A percentile compares a stretch with the other conserved stretches of the same genome.
Evolutionary conservation across 2,888 invertebrate species (phyloP).

Genomic region (Villa cingulata): DNA sequence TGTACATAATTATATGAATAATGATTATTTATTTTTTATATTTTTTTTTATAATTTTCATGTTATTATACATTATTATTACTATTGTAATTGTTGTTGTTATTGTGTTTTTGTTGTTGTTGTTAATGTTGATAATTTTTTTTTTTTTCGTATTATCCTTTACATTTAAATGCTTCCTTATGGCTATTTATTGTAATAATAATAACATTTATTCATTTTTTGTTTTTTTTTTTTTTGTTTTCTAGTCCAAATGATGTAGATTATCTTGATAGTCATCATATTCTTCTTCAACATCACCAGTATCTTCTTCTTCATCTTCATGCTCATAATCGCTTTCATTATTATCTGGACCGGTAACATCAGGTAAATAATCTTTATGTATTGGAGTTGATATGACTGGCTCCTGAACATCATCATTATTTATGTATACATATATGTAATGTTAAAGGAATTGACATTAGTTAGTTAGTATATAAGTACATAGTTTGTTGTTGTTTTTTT

Average conservation of each 20-base stretch:
- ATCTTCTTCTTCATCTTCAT: conserved; percentile 38
- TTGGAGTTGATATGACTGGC: conserved; percentile 38
- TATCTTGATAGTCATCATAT: conserved; percentile 45
- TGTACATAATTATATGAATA: too few relatives aligned
- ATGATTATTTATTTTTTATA: too few relatives aligned
- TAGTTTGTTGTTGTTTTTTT: conserved; percentile 2
- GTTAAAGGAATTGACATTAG: not conserved
- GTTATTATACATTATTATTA: not conserved
- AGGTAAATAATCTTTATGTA: conserved; percentile 43
- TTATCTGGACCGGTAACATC: conserved; percentile 45
- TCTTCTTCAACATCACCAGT: conserved; percentile 47
- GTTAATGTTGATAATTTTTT: not conserved
- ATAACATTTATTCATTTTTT: not conserved
- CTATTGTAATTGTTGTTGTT: not conserved
- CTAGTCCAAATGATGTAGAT: conserved; percentile 34
- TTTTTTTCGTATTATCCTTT: not conserved
- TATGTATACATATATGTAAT: not conserved
- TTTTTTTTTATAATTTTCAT: too few relatives aligned
- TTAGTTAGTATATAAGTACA: too few relatives aligned
- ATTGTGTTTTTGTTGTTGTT: not conserved
- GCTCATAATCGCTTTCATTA: conserved; percentile 42
- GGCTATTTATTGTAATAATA: too few relatives aligned
- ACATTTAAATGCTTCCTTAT: too few relatives aligned
- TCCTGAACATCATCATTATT: conserved; percentile 22
- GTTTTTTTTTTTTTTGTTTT: not conserved